phyloP scores from a whole-genome alignment of 2,888 invertebrate species.

The Cryptus viduatorius region DNA sequence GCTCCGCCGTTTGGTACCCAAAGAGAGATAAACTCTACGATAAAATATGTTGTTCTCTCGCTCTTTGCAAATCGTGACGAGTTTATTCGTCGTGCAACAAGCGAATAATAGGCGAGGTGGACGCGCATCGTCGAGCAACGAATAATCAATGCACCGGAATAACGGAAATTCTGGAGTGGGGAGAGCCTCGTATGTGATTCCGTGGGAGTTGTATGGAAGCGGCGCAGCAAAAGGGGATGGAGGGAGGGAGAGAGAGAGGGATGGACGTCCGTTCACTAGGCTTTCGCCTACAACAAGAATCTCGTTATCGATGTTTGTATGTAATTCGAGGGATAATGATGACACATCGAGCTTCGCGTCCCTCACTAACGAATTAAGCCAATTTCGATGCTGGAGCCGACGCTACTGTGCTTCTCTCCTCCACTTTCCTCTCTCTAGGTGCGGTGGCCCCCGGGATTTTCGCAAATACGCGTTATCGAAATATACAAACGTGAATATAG shows the following conservation, averaged over 20 bases:
- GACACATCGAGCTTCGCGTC: constrained; percentile 64
- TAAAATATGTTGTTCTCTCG: constrained; percentile 11
- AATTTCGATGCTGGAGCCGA: constrained; percentile 67
- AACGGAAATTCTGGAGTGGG: constrained; percentile 65
- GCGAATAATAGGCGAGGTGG: constrained; percentile 67
- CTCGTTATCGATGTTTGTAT: constrained; percentile 68
- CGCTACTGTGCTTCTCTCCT: constrained; percentile 3
- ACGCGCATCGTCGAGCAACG: constrained; percentile 67
- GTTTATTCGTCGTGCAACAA: constrained; percentile 68
- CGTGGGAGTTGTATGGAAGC: constrained; percentile 33
- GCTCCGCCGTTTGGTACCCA: constrained; percentile 1
- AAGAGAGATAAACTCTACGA: background rate
- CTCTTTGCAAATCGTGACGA: constrained; percentile 59
- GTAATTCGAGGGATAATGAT: constrained; percentile 69
- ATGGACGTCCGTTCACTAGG: constrained; percentile 44
- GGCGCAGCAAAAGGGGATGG: background rate
- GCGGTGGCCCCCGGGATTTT: constrained; percentile 1
- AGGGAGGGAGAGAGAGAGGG: background rate
- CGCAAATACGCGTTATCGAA: constrained; percentile 23
- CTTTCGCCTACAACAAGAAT: constrained; percentile 58
- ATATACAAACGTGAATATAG: constrained; percentile 21
- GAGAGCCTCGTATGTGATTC: constrained; percentile 55
- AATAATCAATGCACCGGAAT: constrained; percentile 71
- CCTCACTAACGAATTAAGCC: constrained; percentile 66
- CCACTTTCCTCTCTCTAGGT: background rate